phyloP scores from a whole-genome alignment of 2,113 vertebrate genomes.

The Cyrtonyx montezumae region DNA sequence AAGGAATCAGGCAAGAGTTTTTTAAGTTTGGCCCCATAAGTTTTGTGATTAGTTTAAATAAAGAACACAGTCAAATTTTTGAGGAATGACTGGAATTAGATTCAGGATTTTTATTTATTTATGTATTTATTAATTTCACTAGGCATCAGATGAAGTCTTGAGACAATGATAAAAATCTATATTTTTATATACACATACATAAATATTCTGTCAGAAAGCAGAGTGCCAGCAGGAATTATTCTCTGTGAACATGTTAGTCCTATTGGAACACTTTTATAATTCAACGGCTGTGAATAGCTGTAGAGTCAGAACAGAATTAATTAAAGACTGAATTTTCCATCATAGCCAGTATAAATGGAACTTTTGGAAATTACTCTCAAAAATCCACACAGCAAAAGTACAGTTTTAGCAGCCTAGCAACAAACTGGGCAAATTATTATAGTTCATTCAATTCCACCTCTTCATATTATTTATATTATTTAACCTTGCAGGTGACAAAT shows the following conservation, averaged over 20 bases:
- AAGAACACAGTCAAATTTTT: background rate
- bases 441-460: background rate
- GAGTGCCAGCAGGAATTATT: background rate
- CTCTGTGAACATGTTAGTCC: background rate
- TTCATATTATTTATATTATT: background rate
- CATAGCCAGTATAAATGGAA: background rate
- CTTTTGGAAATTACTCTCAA: slow-evolving; percentile 41
- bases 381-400: background rate
- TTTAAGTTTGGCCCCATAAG: background rate
- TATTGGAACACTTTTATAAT: background rate
- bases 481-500: background rate
- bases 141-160: background rate
- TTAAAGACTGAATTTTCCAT: background rate
- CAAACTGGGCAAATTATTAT: background rate
- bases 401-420: background rate
- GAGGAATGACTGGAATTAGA: background rate
- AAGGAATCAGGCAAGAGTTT: background rate
- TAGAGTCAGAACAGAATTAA: background rate
- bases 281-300: background rate
- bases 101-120: fast-evolving
- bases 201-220: background rate
- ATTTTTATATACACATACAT: background rate
- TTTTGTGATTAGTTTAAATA: background rate
- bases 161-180: background rate
- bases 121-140: background rate